Evolutionary conservation across 2,888 invertebrate genomes (phyloP), one percentile per base, ranked within the genome.

Genomic region (Julus scandinavius): DNA sequence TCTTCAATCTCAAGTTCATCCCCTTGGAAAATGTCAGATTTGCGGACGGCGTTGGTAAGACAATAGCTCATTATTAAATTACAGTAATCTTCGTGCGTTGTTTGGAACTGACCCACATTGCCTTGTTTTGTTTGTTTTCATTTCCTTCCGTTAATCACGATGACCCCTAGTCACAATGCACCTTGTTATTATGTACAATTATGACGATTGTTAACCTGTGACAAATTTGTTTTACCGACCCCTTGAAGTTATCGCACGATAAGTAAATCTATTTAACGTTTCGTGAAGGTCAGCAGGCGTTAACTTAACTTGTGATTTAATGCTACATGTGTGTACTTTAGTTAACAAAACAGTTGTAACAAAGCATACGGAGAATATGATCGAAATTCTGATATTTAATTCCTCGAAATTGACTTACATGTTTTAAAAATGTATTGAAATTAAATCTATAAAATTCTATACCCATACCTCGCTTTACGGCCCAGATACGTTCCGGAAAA

Each of bases 141-240:
- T 29, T 72, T 72, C 72, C 72, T 72, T 72, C 72, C 72, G 72
- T 72, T 72, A 20, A 72, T 72, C 72, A 72, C 72, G 29, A 72
- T 72, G 72, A 72, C 72, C 72, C 72, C 72, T 20, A 29, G 20
- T 72, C 72, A 72, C 72, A 72, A 72, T 72, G 72, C 72, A 29
- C 11, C 72, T 72, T 29, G 29, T 72, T 72, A 72, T 72, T 72
- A 72, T 20, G 20, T 11, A 29, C 72, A 29, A 29, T 72, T 72
- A 72, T 72, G 72, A 72, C 72, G 72, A 72, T 72, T 72, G 63
- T 20, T n/a, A 29, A 20, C 72, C 72, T 29, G 72, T 72, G 72
- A 72, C 72, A 72, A 72, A 72, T 72, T 72, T 72, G 29, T 11
- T 2, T 72, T 20, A 29, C 20, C 72, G 72, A 72, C 72, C 72